Evolutionary conservation across 1,140 invertebrate genomes (phyloP).

Genomic region (roundworm (Caenorhabditis elegans)): DNA sequence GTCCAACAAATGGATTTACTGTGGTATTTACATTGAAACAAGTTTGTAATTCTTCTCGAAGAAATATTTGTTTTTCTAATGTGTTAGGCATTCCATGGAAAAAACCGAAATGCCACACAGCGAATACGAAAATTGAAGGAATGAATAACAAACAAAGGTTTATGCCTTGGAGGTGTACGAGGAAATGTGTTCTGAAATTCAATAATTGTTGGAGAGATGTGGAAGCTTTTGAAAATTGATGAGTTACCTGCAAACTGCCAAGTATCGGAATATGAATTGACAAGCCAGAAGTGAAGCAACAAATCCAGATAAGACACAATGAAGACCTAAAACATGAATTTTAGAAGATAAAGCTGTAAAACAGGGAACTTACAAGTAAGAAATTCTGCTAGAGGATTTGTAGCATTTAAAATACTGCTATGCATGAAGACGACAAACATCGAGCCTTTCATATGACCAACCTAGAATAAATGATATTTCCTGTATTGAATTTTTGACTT

Average conservation of each 20-base stretch:
- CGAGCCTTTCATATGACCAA: background rate
- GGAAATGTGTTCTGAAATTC: background rate
- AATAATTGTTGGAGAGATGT: too few relatives aligned
- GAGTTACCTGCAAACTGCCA: background rate
- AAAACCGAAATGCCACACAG: background rate
- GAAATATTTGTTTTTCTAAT: background rate
- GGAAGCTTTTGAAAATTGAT: too few relatives aligned
- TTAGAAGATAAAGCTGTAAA: too few relatives aligned
- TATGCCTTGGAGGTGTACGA: background rate
- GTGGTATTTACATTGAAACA: background rate
- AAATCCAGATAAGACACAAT: background rate
- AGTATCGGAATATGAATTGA: background rate
- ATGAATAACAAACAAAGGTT: background rate
- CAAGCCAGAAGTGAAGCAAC: background rate
- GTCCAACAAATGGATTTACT: background rate
- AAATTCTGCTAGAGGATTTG: background rate
- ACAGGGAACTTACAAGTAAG: background rate
- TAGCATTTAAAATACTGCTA: background rate
- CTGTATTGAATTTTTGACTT: too few relatives aligned
- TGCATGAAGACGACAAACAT: constrained; percentile 13
- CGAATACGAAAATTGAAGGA: background rate
- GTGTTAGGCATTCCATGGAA: background rate
- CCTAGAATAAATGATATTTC: background rate
- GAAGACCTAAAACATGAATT: background rate
- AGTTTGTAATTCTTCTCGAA: background rate